A percentile compares a stretch with the other conserved stretches of the same genome.
Evolutionary conservation across 2,113 vertebrate species (phyloP).

Genomic region (Equus przewalskii): DNA sequence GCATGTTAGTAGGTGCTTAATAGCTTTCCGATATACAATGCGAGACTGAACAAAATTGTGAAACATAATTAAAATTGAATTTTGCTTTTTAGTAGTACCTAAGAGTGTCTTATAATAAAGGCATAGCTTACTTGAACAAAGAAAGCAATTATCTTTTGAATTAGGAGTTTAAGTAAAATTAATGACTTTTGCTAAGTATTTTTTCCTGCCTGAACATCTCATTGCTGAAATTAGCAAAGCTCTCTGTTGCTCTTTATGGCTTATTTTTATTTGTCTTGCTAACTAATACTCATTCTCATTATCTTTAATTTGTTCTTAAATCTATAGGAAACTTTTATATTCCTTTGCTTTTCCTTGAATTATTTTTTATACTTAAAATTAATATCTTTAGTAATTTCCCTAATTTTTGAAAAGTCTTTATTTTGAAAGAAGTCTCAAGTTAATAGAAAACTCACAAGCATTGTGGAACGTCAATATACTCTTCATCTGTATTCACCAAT

Average conservation of each 20-base stretch:
- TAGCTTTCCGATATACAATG: neutral
- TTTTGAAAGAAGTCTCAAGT: neutral
- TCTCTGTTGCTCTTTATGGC: neutral
- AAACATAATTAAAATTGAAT: conserved; percentile 27
- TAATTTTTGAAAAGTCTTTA: neutral
- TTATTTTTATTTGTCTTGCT: conserved; percentile 1
- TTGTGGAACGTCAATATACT: neutral
- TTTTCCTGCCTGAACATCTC: conserved; percentile 22
- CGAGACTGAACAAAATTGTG: neutral
- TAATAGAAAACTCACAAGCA: neutral
- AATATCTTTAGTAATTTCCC: neutral
- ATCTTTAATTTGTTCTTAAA: conserved; percentile 42
- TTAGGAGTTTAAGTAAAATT: conserved; percentile 15
- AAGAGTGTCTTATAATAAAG: neutral
- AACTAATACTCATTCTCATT: neutral
- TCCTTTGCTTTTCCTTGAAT: conserved; percentile 24
- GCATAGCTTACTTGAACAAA: neutral
- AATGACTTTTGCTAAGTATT: neutral
- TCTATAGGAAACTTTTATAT: neutral
- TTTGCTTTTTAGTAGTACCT: conserved; percentile 1
- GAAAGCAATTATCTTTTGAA: conserved; percentile 50
- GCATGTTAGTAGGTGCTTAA: neutral
- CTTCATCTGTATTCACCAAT: neutral
- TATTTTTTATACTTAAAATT: conserved; percentile 1
- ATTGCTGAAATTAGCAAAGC: neutral